Base-by-base conservation (phyloP, 2,888 invertebrate genomes). In the Diarsia dahlii region DNA sequence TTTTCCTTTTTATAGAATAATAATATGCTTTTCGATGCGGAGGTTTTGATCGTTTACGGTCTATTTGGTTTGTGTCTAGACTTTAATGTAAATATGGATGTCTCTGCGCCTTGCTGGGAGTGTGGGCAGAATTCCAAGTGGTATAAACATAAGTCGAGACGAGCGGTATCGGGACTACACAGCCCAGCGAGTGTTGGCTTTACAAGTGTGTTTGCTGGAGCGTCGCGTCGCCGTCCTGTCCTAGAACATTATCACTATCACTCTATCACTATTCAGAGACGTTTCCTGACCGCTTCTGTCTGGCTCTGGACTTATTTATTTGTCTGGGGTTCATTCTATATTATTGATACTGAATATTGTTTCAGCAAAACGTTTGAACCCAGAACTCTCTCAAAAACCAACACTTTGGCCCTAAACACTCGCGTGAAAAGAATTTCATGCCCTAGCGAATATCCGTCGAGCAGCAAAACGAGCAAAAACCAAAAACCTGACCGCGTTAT, bases 91-190 rank as follows among this genome's bases (percentile, higher is more conserved):
- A 75, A 82, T 82, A 80, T 63, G 62, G 62, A 50, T 75, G 75
- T 68, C 71, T 71, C 46, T 74, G 62, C 69, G 66, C 63, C 73
- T 77, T 63, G 50, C 48, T 58, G 46, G 70, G 46, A 20, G 72
- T 72, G 68, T 76, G 84, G 84, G 86, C 86, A 76, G 84, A 79
- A 74, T 83, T 84, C 86, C 84, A 84, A 84, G 86, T 86, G 78
- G 65, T 69, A 58, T 71, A 74, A 85, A 63, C 78, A 77, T 74
- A 82, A 71, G 71, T 62, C 46, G 71, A 69, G 86, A 71, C 71
- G 62, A 54, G 72, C 50, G 63, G 45, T 82, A 85, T 82, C 82
- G 73, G 71, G 65, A 54, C 73, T 69, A 56, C 68, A 76, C 85
- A 85, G 78, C 68, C 65, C n/a, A 56, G 82, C 46, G 67, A 73